These are phyloP conservation scores for Macropis europaea DNA, from an alignment of 2,888 invertebrate species.

Conservation along the genomic window DNA sequence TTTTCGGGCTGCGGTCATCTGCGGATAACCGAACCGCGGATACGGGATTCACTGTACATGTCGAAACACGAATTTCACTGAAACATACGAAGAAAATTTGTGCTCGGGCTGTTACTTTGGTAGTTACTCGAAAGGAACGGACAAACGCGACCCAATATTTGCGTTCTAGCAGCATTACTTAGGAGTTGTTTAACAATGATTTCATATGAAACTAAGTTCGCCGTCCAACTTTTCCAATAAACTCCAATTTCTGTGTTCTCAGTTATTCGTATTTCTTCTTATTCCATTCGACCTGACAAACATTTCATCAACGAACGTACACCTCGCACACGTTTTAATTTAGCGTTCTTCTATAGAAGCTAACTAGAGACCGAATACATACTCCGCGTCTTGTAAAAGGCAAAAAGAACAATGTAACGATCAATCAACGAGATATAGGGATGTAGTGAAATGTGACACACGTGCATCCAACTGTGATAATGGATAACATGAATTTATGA, in stretches of 20 bases:
- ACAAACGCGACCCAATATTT: conserved; percentile 26
- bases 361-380: background rate
- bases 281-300: background rate
- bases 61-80: too few relatives aligned
- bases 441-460: background rate
- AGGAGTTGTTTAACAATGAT: conserved; percentile 16
- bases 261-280: background rate
- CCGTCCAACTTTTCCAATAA: conserved; percentile 23
- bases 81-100: background rate
- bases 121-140: background rate
- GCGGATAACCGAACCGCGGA: too few relatives aligned
- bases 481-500: conserved; percentile 14
- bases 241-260: conserved; percentile 25
- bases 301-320: background rate
- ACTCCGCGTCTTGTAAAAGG: too few relatives aligned
- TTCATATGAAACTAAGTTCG: conserved; percentile 19
- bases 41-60: too few relatives aligned
- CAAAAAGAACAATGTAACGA: conserved; percentile 2
- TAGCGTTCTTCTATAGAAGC: background rate
- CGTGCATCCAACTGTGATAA: conserved; percentile 17
- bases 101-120: background rate
- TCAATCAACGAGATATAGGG: conserved; percentile 12
- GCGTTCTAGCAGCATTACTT: conserved; percentile 7
- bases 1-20: too few relatives aligned
- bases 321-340: background rate